Evolutionary conservation across 64 coral and sea anemone genomes (phyloP), one percentile per base, ranked within the genome.

Genomic region (Anthopleura sola): DNA sequence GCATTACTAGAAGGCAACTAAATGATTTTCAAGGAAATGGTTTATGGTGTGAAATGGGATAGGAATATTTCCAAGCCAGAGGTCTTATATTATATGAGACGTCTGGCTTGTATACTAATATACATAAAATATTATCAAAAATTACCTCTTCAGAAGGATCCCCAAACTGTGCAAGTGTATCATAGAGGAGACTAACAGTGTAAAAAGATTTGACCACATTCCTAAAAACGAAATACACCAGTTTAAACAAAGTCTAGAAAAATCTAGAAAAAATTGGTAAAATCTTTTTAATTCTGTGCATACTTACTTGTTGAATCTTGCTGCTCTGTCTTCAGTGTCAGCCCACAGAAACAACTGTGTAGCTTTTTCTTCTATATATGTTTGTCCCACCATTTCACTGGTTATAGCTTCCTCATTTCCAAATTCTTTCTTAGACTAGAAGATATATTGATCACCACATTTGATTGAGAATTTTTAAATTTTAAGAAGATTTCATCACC

Each of bases 181-280:
- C 95, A 85, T 93, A 94, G n/a, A 98, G 55, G 32, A 98, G 83
- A 78, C 90, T 90, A 49, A 89, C 92, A 18, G 95, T 94, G 53
- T 98, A 98, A 64, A 98, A 98, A 19, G 92, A 94, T 80, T 98
- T 98, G 78, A 98, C 85, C 34, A 98, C 92, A 94, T 98, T 98
- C 85, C 95, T 98, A 74, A 55, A 89, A 34, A 58, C 10, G n/a
- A 62, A 62, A 62, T 62, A 62, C 55, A 56, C 16, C 55, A 56
- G 55, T 21, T 56, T n/a, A n/a, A 62, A 9, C 34, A 87, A 68
- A n/a, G n/a, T n/a, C n/a, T 14, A 31, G 33, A 87, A 54, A 6
- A 79, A 53, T 29, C 37, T 60, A 46, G 34, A 86, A 48, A 60
- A 17, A 57, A 38, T 37, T 18, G 9, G 26, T 8, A 44, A 85